Evolutionary conservation across 2,888 invertebrate species (phyloP), one percentile per base, ranked within the genome.

Genomic region (Pocota personata): DNA sequence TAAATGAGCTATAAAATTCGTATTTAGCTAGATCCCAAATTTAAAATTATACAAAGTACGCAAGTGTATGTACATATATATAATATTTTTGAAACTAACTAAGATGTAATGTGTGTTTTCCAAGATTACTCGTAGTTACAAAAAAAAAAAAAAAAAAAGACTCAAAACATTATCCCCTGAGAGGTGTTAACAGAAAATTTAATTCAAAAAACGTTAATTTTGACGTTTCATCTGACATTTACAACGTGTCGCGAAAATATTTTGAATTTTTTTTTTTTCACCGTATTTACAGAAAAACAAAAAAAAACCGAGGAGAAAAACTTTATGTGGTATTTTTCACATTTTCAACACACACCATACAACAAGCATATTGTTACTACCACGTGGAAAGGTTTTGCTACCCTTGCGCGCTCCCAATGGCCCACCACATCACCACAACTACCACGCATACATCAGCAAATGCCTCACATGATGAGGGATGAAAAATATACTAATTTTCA

Each of bases 371-470:
- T 7, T 24, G 46, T 50, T 43, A 71, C 69, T 57, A 71, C 57
- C 72, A 72, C 72, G 72, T 72, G 72, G 58, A 72, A 58, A 72
- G 48, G 46, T 72, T 73, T 62, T 60, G 19, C 43, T 46, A 37
- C 46, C 60, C 72, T 73, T 73, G 60, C 48, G 16, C 67, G 35
- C 37, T 21, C 6, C 5, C 30, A 43, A 30, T 27, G 3, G 24
- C 21, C 40, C 37, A 37, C 7, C 27, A 14, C 14, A 37, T 3
- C 12, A 37, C 37, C 37, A 37, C 16, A 14, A 40, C 3, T 12
- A 27, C 4, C 7, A 66, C 66, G 24, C 37, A 52, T 52, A 52
- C 66, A 58, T 24, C 21, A 21, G 35, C 57, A 19, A 57, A 16
- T 14, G 40, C 4, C 14, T 40, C 40, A 14, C 0, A 6, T 14